phyloP scores from a whole-genome alignment of 2,113 vertebrate genomes.

The Kryptolebias marmoratus region DNA sequence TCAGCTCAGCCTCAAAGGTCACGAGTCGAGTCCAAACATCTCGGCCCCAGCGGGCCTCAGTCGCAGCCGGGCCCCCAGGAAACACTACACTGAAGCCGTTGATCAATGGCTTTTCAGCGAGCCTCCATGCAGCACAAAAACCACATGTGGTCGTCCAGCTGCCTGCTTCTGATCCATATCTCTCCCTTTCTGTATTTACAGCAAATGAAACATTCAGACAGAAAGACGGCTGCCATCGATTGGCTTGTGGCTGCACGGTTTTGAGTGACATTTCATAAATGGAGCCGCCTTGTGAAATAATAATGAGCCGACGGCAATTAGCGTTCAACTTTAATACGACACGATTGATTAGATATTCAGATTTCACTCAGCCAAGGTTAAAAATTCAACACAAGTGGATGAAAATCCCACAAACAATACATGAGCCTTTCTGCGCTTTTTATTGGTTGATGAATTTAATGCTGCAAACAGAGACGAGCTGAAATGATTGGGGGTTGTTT shows the following conservation, averaged over 20 bases:
- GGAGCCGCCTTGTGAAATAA: conserved; percentile 73
- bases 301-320: conserved; percentile 77
- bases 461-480: too few species aligned
- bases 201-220: conserved; percentile 81
- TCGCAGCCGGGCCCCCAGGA: conserved; percentile 51
- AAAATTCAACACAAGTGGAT: conserved; percentile 51
- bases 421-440: conserved; percentile 18
- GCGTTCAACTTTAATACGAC: conserved; percentile 74
- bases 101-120: conserved; percentile 79
- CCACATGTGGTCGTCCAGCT: conserved; percentile 69
- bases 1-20: conserved; percentile 73
- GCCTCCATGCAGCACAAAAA: conserved; percentile 60
- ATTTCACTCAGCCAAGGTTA: conserved; percentile 65
- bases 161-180: conserved; percentile 77
- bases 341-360: conserved; percentile 74
- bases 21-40: conserved; percentile 63
- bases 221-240: conserved; percentile 79
- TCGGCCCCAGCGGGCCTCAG: conserved; percentile 57
- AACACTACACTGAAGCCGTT: conserved; percentile 67
- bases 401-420: conserved; percentile 50
- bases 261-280: conserved; percentile 82
- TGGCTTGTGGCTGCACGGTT: conserved; percentile 75
- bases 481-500: too few species aligned
- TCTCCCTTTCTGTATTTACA: conserved; percentile 81
- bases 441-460: conserved; percentile 28